Evolutionary conservation across 2,797 vertebrate species (phyloP), one percentile per base, ranked within the genome.

Genomic region (Melanotaenia maccullochi): DNA sequence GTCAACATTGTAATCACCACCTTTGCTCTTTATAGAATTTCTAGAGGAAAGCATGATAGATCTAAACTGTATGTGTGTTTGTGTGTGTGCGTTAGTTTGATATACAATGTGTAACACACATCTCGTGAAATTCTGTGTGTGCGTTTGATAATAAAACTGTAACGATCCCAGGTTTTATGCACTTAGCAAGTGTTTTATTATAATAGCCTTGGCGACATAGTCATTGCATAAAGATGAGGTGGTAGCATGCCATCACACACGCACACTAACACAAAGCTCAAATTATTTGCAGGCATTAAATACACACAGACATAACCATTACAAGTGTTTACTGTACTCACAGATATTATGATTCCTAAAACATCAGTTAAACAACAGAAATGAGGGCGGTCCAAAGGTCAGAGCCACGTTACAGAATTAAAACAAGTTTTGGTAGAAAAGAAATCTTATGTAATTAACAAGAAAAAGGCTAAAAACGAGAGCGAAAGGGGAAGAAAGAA

Each of bases 21-120:
- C 95, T 96, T 93, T 96, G 94, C 95, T 95, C 95, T 96, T 95
- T 95, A 95, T 95, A 96, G 95, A 95, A 96, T 96, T 96, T 96
- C 94, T 94, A 82, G 90, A 94, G 92, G 94, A 94, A 95, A 94
- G 94, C 93, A 94, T 95, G 95, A 96, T 96, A 96, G 96, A 96
- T 97, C 93, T 95, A 92, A 96, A 95, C 30, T 71, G 25, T 68
- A 44, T 70, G 73, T 73, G 42, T 51, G 47, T 59, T 25, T 71
- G 54, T 65, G 61, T 71, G 54, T 20, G 24, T 49, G 35, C 47
- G 65, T 9, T 49, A 33, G 13, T 54, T 61, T 63, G 22, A 73
- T 75, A 42, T 60, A 30, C 49, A 66, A 52, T 58, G 38, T 60
- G n/a, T 60, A 60, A 44, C 33, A 51, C 24, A 47, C 49, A 54